These are phyloP conservation scores for Pecten maximus DNA, from an alignment of 2,888 invertebrate species.

Conservation along the genomic window DNA sequence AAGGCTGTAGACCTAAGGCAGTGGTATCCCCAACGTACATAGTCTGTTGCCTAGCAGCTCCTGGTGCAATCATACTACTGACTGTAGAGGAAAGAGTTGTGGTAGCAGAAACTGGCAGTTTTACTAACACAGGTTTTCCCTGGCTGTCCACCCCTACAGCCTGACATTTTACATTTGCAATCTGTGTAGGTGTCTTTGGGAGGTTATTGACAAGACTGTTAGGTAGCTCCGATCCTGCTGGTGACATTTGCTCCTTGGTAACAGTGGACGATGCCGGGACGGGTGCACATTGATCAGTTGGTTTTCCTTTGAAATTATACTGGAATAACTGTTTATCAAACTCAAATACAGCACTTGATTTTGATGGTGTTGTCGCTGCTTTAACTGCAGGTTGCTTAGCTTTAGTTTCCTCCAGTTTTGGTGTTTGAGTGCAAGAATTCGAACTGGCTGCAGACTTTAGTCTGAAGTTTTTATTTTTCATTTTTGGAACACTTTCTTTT, in stretches of 20 bases:
- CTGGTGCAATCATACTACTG: not conserved
- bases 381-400: not conserved
- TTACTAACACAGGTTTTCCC: not conserved
- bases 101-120: not conserved
- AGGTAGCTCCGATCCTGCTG: not conserved
- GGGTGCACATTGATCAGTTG: not conserved
- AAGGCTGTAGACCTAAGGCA: not conserved
- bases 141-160: not conserved
- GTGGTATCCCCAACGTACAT: not conserved
- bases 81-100: not conserved
- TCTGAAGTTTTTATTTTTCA: conserved; percentile 12
- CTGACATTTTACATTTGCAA: not conserved
- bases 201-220: not conserved
- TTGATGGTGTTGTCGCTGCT: not conserved
- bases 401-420: not conserved
- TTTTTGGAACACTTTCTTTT: conserved; percentile 13
- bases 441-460: not conserved
- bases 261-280: not conserved
- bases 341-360: not conserved
- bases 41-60: not conserved
- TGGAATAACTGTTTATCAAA: conserved; percentile 4
- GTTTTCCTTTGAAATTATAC: not conserved
- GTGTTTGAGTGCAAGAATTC: not conserved
- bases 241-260: not conserved
- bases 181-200: not conserved